These are phyloP conservation scores for Oryzias woworae DNA, from an alignment of 2,113 vertebrate genomes.

Conservation along the genomic window DNA sequence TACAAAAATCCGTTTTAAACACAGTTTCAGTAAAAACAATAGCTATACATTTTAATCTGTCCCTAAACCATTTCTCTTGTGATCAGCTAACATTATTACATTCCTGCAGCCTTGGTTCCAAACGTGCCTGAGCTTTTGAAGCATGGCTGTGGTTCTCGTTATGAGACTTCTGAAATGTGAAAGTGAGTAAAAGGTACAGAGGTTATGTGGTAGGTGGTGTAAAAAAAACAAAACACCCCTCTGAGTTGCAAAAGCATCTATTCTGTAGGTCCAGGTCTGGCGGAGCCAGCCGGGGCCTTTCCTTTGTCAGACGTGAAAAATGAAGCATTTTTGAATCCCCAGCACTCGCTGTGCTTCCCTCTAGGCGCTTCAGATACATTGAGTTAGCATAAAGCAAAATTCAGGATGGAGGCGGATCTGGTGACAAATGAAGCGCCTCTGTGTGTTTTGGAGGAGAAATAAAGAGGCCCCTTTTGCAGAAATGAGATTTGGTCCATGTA, in stretches of 20 bases:
- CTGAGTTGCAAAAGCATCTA: constrained; percentile 38
- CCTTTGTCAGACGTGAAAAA: constrained; percentile 72
- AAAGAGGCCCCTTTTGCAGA: constrained; percentile 49
- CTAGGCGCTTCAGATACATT: constrained; percentile 61
- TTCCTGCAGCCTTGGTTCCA: constrained; percentile 9
- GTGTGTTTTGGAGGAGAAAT: constrained; percentile 63
- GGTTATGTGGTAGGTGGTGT: constrained; percentile 23
- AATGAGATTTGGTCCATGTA: constrained; percentile 59
- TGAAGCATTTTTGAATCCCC: constrained; percentile 54
- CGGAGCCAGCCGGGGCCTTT: constrained; percentile 49
- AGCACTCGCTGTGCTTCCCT: constrained; percentile 60
- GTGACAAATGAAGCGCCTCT: constrained; percentile 71
- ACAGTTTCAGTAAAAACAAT: neutral
- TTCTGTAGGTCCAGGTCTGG: constrained; percentile 48
- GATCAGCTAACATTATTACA: constrained; percentile 53
- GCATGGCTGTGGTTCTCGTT: constrained; percentile 65
- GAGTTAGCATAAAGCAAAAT: constrained; percentile 74
- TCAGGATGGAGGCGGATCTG: constrained; percentile 46
- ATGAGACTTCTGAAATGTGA: constrained; percentile 56
- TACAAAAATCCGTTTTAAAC: neutral
- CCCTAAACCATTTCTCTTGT: constrained; percentile 9
- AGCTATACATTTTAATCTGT: constrained; percentile 54
- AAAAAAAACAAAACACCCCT: constrained; percentile 55
- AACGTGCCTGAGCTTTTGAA: constrained; percentile 32
- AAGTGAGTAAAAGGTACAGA: constrained; percentile 37